Evolutionary conservation across 2,797 vertebrate genomes (phyloP), one percentile per base, ranked within the genome.

Genomic region (Cheirogaleus major): DNA sequence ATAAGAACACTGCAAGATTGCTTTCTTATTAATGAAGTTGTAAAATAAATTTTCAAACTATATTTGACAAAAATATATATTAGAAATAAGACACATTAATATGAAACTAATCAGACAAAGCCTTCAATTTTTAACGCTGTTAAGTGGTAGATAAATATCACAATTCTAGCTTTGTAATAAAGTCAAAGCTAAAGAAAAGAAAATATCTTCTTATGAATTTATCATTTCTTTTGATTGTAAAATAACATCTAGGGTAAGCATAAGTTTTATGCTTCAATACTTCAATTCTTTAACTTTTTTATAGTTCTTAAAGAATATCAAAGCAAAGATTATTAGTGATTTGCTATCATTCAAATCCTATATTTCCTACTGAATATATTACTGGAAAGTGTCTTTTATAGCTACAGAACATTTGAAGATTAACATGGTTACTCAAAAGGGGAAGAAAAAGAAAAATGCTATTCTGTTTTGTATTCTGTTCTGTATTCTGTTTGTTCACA

Each of bases 21-120:
- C 17, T 80, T 90, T 92, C 52, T 61, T 70, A n/a, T 83, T 91
- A 70, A 76, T 38, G 45, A 90, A 78, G 20, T 72, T 23, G 45
- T 22, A 70, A 95, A 73, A 82, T 43, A 89, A 94, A 85, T 23
- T 86, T 94, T 69, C 45, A 69, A 94, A 86, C 86, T 89, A 69
- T 20, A 94, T 65, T 89, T 30, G 12, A 75, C 15, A 73, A 35
- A 96, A 95, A 94, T 82, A 52, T 69, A 55, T 41, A 38, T 70
- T 65, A 91, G 41, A 91, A 65, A 95, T 50, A 86, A 92, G 95
- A 86, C 2, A 86, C 27, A 92, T 69, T 69, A 32, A 70, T 35
- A 82, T 69, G 55, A 96, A 96, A 82, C 7, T 59, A 30, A 45
- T 50, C 25, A 90, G 9, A 72, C 10, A 88, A 81, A 69, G 59